Evolutionary conservation across 30 jellyfish, hydroid and myxozoan species (phyloP).

Genomic region (Sanderia malayensis): DNA sequence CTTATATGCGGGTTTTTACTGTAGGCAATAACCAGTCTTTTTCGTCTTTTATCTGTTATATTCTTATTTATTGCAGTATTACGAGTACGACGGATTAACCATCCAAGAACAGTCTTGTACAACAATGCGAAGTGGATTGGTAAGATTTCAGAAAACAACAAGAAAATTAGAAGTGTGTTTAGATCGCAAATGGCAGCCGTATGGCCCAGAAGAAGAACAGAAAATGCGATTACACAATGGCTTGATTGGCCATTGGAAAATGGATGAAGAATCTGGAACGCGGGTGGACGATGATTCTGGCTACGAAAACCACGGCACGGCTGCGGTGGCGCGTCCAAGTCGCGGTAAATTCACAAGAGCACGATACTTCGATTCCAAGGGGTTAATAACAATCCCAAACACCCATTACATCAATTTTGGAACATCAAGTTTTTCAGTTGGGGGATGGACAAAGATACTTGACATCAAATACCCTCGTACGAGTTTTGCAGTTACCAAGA

Average conservation of each 20-base stretch:
- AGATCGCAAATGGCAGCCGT: neutral
- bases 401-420: neutral
- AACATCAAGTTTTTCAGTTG: neutral
- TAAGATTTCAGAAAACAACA: neutral
- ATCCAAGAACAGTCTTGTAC: neutral
- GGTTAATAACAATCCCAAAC: neutral
- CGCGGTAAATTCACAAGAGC: conserved; percentile 17
- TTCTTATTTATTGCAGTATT: too few relatives aligned
- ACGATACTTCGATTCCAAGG: neutral
- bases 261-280: conserved; percentile 1
- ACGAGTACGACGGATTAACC: neutral
- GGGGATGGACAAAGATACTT: neutral
- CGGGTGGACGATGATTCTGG: conserved; percentile 17
- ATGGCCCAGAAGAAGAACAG: too few relatives aligned
- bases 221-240: neutral
- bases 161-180: neutral
- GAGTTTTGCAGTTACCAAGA: neutral
- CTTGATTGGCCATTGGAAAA: conserved; percentile 10
- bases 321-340: neutral
- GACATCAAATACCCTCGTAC: conserved; percentile 2
- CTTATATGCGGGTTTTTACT: too few relatives aligned
- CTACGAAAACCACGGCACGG: conserved; percentile 8
- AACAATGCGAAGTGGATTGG: neutral
- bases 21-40: too few relatives aligned
- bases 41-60: too few relatives aligned